Evolutionary conservation across 2,888 invertebrate genomes (phyloP), one percentile per base, ranked within the genome.

Genomic region (Cacoxenus indagator): DNA sequence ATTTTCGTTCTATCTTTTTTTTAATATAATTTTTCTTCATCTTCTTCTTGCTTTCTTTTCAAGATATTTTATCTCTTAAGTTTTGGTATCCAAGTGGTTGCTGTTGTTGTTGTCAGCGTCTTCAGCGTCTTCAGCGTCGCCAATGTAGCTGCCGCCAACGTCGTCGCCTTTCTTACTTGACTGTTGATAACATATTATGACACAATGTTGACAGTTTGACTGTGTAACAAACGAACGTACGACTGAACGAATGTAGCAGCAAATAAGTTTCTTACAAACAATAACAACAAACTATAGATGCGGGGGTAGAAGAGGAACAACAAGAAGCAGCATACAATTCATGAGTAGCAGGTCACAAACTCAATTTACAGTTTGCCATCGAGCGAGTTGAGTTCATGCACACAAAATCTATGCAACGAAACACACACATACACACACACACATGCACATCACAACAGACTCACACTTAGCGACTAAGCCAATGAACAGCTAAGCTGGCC

Each of bases 131-230:
- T 54, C 9, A 8, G 3, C 22, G 24, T 26, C 19, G 54, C 14
- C 14, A 14, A 17, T 57, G 29, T n/a, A 14, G 57, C 8, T 61
- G 19, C 9, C 22, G 48, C 9, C 9, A 19, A 11, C 19, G 17
- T 17, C 6, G 43, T 11, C 14, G 37, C 14, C 6, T 14, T 24
- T 19, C 31, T 51, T 14, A n/a, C 57, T 57, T 57, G 27, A n/a
- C 14, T 43, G 27, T 43, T 43, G 61, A 61, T 61, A 61, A 61
- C 43, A 61, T 61, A 43, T 61, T 61, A 61, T 61, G 61, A 61
- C 61, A 61, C 61, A 37, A 61, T 61, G 43, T 22, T 61, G 61
- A 61, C 61, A 61, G 61, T 61, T 37, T 61, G 61, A 61, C 61
- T 27, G 27, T 26, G 27, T 55, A 26, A 17, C 55, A 11, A 61